Evolutionary conservation across 2,113 vertebrate genomes (phyloP).

Genomic region (Brachionichthys hirsutus): DNA sequence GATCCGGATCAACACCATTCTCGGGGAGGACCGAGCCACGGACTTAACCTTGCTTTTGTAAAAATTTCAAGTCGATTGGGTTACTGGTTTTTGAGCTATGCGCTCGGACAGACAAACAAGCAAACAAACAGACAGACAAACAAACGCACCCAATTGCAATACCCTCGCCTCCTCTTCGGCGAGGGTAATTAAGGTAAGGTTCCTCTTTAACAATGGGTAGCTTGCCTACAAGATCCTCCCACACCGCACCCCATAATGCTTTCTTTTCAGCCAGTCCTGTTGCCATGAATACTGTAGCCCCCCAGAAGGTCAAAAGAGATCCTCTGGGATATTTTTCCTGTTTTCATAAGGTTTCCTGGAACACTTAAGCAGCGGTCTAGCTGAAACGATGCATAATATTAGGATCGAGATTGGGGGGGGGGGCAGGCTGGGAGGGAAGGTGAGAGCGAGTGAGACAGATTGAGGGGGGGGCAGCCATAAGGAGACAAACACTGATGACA

Average conservation of each 20-base stretch:
- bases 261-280: slow-evolving; percentile 29
- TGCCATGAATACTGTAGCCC: slow-evolving; percentile 55
- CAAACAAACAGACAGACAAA: too few relatives aligned
- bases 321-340: too few relatives aligned
- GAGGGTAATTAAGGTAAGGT: slow-evolving; percentile 55
- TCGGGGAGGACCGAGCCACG: too few relatives aligned
- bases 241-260: slow-evolving; percentile 48
- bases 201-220: slow-evolving; percentile 37
- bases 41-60: too few relatives aligned
- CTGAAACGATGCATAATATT: slow-evolving; percentile 60
- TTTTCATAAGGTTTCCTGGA: slow-evolving; percentile 37
- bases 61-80: too few relatives aligned
- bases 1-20: too few relatives aligned
- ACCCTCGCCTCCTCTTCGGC: too few relatives aligned
- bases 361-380: slow-evolving; percentile 21
- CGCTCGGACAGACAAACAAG: too few relatives aligned
- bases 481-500: slow-evolving; percentile 34
- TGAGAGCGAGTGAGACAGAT: slow-evolving; percentile 7
- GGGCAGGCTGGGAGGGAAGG: slow-evolving; percentile 29
- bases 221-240: slow-evolving; percentile 48
- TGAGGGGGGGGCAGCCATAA: not conserved
- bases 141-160: too few relatives aligned
- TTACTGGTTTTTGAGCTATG: too few relatives aligned
- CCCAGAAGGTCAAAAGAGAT: too few relatives aligned
- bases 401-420: slow-evolving; percentile 21